These are phyloP conservation scores for Pachycephus smyrnensis DNA, from an alignment of 2,888 invertebrate genomes.

Conservation along the genomic window DNA sequence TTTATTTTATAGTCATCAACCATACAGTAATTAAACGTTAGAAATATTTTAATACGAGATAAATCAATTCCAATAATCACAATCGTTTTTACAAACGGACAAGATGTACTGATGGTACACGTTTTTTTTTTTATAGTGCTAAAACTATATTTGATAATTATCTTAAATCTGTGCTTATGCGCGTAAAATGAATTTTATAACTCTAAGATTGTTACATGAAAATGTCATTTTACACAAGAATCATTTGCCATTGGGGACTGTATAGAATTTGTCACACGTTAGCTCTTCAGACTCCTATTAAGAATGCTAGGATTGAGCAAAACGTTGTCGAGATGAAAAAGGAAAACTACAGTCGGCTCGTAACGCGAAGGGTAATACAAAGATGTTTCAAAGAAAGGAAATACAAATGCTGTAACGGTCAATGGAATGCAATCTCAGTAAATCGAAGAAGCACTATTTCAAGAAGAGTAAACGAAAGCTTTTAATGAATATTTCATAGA, in stretches of 20 bases:
- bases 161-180: neutral
- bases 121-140: neutral
- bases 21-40: neutral
- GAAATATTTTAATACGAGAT: neutral
- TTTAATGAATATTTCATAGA: neutral
- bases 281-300: neutral
- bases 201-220: neutral
- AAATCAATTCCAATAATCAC: neutral
- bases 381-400: neutral
- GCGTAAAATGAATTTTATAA: neutral
- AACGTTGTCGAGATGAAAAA: neutral
- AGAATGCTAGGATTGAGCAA: neutral
- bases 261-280: neutral
- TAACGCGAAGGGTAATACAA: neutral
- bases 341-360: neutral
- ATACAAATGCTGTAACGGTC: neutral
- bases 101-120: neutral
- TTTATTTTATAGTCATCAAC: neutral
- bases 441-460: neutral
- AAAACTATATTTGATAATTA: neutral
- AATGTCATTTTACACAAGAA: neutral
- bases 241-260: neutral
- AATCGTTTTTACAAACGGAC: neutral
- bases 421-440: neutral
- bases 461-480: neutral